Evolutionary conservation across 2,888 invertebrate species (phyloP), one percentile per base, ranked within the genome.

Genomic region (Tenthredo scrophulariae): DNA sequence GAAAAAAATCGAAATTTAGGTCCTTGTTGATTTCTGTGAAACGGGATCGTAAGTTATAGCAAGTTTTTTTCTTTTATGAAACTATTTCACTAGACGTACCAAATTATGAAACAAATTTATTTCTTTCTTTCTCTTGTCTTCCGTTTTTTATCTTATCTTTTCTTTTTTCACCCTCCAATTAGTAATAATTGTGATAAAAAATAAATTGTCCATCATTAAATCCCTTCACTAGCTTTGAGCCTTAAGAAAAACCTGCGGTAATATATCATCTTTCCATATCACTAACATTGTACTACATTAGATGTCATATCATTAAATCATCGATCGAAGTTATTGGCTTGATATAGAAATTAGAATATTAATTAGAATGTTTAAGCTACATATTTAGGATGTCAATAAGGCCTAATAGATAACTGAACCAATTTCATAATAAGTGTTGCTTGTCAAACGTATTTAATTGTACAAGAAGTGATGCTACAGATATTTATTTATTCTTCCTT

Each of bases 401-500:
- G 91, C 91, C 91, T 92, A 91, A 91, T 89, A 89, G 89, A 88
- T 89, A 89, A 90, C 87, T 87, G 87, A 83, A 88, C 87, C 87
- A 86, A 86, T 90, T 90, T 89, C 85, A 88, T 91, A 89, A 87
- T 90, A 89, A 89, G 87, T 88, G 89, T 88, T 88, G 90, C 90
- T 90, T 89, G 88, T 87, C 87, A 85, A 87, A 89, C 88, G 88
- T 89, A 88, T 40, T 83, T 29, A 46, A 70, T 26, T 83, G 54
- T 54, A 54, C 46, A 77, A 50, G 90, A 90, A 87, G 83, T 88
- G 88, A 87, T 88, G 85, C 58, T 86, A 87, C 88, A 88, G 87
- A 85, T 86, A 88, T 85, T 89, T 84, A 85, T 88, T 89, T 89
- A 86, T 85, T 88, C 87, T 89, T 88, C 86, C 85, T 85, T 83